phyloP scores from a whole-genome alignment of 2,888 invertebrate genomes.

The Agonum fuliginosum region DNA sequence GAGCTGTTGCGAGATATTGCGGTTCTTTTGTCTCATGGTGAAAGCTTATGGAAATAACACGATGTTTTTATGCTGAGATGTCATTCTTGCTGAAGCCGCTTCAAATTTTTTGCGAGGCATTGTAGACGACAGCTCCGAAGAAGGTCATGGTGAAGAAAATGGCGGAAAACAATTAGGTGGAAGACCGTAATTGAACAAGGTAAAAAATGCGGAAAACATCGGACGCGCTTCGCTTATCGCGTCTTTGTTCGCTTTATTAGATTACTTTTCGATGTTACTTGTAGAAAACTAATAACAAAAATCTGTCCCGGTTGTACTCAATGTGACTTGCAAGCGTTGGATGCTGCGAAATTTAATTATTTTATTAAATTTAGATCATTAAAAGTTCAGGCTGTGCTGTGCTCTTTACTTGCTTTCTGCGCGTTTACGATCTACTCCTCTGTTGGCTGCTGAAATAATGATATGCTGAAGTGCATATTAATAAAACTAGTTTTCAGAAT shows the following conservation, averaged over 20 bases:
- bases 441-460: background rate
- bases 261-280: slow-evolving; percentile 50
- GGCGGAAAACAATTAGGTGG: slow-evolving; percentile 53
- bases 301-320: slow-evolving; percentile 23
- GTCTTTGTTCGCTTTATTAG: slow-evolving; percentile 45
- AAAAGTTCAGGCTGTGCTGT: background rate
- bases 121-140: slow-evolving; percentile 23
- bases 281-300: slow-evolving; percentile 45
- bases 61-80: slow-evolving; percentile 37
- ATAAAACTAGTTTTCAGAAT: slow-evolving; percentile 17
- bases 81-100: slow-evolving; percentile 40
- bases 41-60: slow-evolving; percentile 44
- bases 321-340: slow-evolving; percentile 4
- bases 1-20: slow-evolving; percentile 28
- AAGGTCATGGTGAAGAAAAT: slow-evolving; percentile 47
- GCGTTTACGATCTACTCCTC: background rate
- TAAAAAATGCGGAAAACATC: slow-evolving; percentile 50
- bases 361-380: slow-evolving; percentile 35
- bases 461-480: slow-evolving; percentile 19
- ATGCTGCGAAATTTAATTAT: slow-evolving; percentile 7
- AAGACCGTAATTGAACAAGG: slow-evolving; percentile 51
- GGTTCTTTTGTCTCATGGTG: slow-evolving; percentile 17
- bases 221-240: slow-evolving; percentile 27
- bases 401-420: no score
- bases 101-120: slow-evolving; percentile 35